These are phyloP conservation scores for Hippocampus barbouri DNA, from an alignment of 2,113 vertebrate species.

Conservation along the genomic window DNA sequence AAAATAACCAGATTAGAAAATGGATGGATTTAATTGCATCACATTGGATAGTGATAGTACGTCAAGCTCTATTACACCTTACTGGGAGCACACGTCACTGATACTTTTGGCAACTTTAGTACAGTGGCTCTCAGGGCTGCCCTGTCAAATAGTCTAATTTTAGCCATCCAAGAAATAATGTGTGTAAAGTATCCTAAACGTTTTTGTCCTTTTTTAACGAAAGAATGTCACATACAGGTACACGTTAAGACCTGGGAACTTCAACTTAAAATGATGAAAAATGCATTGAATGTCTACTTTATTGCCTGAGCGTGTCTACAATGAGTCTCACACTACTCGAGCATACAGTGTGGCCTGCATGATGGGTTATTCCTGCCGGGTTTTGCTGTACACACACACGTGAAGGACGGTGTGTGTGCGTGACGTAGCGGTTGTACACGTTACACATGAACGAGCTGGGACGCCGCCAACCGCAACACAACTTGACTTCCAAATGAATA, in stretches of 20 bases:
- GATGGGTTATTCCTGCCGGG: conserved; percentile 33
- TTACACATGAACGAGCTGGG: conserved; percentile 64
- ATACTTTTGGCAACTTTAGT: too few relatives aligned
- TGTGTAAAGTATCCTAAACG: neutral
- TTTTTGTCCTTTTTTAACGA: neutral
- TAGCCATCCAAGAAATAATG: neutral
- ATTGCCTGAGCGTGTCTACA: neutral
- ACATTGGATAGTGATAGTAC: too few relatives aligned
- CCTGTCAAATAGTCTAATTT: neutral
- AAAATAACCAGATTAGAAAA: too few relatives aligned
- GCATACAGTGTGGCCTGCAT: conserved; percentile 1
- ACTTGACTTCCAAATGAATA: conserved; percentile 73
- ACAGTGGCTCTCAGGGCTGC: neutral
- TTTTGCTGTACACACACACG: conserved; percentile 15
- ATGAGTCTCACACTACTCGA: neutral
- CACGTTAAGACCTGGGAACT: neutral
- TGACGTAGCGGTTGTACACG: conserved; percentile 44
- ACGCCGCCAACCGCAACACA: conserved; percentile 58
- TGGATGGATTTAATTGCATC: too few relatives aligned
- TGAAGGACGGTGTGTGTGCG: conserved; percentile 19
- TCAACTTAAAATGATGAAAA: neutral
- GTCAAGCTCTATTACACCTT: too few relatives aligned
- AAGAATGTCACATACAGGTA: neutral
- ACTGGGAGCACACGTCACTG: too few relatives aligned
- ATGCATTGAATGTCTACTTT: neutral